Evolutionary conservation across 2,888 invertebrate genomes (phyloP), one percentile per base, ranked within the genome.

Genomic region (Acanthoscelides obtectus): DNA sequence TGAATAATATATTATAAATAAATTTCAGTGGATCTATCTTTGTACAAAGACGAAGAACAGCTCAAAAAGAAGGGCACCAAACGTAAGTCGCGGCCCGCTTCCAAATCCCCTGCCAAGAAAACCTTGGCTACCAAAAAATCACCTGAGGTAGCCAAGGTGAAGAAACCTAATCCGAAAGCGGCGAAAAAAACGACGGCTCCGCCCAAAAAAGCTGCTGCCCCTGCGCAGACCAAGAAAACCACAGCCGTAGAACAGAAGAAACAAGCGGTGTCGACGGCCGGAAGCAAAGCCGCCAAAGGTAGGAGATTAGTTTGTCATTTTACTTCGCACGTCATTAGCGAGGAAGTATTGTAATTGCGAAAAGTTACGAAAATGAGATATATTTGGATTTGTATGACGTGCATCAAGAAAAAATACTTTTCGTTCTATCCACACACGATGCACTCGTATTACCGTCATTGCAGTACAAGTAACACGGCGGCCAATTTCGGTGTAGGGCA

Each of bases 41-140:
- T 95, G 69, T 94, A 92, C 86, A 93, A 91, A 83, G 93, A 94
- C 83, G 94, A 94, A 86, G 92, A 94, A 72, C 94, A 94, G 84
- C 85, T 94, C 75, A 84, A 84, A 71, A 86, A 87, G 81, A 67
- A 66, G n/a, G 81, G 79, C 5, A 77, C 78, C n/a, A 86, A 86
- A 77, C 83, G 85, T 69, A 83, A 83, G 76, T 80, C 81, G 27
- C 70, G 74, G 70, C 67, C 72, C 22, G 27, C 75, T 45, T 74
- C 68, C 12, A 71, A 68, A 45, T 74, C 76, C 12, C 71, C 74
- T 1, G 70, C 72, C 69, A 74, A 73, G 67, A 67, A 27, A 25
- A 68, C 72, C 3, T 68, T 71, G 2, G 71, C 74, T 21, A 72
- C 77, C 27, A 80, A 77, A 72, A 80, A 80, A 74, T 74, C 80